phyloP scores from a whole-genome alignment of 2,113 vertebrate species.

The Ammospiza nelsoni region DNA sequence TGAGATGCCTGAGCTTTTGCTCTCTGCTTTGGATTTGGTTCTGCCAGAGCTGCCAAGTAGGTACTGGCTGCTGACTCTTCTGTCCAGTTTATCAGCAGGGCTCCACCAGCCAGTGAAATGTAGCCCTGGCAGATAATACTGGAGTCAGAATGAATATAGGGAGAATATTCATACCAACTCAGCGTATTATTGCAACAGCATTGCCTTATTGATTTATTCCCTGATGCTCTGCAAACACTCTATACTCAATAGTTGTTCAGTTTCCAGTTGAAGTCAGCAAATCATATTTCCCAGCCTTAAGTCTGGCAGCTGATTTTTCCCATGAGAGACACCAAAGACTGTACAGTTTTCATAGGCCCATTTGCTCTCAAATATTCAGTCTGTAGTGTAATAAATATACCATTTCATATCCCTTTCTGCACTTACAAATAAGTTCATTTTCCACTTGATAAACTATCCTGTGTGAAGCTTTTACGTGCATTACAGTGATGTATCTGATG shows the following conservation, averaged over 20 bases:
- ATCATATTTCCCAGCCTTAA: not conserved
- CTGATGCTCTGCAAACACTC: not conserved
- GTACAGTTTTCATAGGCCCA: not conserved
- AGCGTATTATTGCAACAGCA: not conserved
- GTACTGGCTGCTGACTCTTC: not conserved
- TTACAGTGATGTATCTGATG: not conserved
- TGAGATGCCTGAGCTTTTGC: not conserved
- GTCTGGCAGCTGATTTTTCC: slow-evolving; percentile 1
- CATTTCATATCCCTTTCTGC: not conserved
- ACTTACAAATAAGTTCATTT: not conserved
- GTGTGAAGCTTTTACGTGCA: not conserved
- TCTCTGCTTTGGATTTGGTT: not conserved
- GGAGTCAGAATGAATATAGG: not conserved
- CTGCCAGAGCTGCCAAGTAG: not conserved
- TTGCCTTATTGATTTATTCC: not conserved
- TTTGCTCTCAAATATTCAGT: not conserved
- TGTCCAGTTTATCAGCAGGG: not conserved
- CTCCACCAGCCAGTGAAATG: not conserved
- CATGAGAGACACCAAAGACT: not conserved
- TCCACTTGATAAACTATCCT: not conserved
- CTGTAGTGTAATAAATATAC: not conserved
- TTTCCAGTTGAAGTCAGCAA: not conserved
- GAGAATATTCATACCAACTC: not conserved
- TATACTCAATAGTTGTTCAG: not conserved
- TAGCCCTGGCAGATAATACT: not conserved